These are phyloP conservation scores for human DNA, from an alignment of 2,113 vertebrate genomes.

Conservation along the genomic window GRCh38 chr2:239529501-239530000, in stretches of 20 bases:
- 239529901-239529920: neutral
- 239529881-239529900: neutral
- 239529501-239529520: neutral
- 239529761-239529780: accelerated
- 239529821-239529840: neutral
- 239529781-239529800: neutral
- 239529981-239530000: neutral
- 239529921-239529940: neutral
- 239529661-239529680: neutral
- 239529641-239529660: accelerated
- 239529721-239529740: accelerated
- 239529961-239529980: neutral
- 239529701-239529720: accelerated
- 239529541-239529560: neutral
- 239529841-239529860: accelerated
- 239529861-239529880: neutral
- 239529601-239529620: neutral
- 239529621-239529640: accelerated
- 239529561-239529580: accelerated
- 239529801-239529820: neutral
- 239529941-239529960: neutral
- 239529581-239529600: neutral
- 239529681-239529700: accelerated
- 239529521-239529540: accelerated
- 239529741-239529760: accelerated